These are phyloP conservation scores for Crocodylus rhombifer DNA, from an alignment of 2,797 vertebrate species.

Conservation along the genomic window DNA sequence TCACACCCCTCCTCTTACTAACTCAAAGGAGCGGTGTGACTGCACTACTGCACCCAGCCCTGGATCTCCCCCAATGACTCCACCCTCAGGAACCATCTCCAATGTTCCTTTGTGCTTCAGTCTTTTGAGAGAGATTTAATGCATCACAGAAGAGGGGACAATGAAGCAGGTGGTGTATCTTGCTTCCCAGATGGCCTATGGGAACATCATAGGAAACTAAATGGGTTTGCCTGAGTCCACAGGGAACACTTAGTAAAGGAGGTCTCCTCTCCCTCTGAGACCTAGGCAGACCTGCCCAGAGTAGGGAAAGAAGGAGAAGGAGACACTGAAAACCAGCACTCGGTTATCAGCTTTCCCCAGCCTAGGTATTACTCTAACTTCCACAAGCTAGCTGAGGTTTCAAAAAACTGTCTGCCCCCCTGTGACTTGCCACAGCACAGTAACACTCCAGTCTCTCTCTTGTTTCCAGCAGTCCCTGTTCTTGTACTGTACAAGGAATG, in stretches of 20 bases:
- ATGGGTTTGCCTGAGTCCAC: background rate
- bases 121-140: background rate
- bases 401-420: background rate
- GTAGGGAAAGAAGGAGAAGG: background rate
- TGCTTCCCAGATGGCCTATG: background rate
- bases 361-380: background rate
- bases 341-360: background rate
- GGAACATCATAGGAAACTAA: background rate
- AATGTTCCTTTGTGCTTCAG: rapidly evolving
- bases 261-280: rapidly evolving
- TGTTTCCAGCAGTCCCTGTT: rapidly evolving
- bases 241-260: background rate
- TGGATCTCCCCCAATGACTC: background rate
- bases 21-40: no score
- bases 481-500: background rate
- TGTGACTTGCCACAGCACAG: background rate
- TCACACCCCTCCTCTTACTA: no score
- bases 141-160: no score
- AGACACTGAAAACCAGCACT: background rate
- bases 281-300: background rate
- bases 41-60: no score
- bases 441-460: background rate
- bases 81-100: background rate
- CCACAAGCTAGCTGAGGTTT: background rate
- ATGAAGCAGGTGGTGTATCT: no score